A percentile compares a stretch with the other conserved stretches of the same genome.
Conservation (phyloP, 1,140 invertebrate species). For the Eriosoma lanigerum region DNA sequence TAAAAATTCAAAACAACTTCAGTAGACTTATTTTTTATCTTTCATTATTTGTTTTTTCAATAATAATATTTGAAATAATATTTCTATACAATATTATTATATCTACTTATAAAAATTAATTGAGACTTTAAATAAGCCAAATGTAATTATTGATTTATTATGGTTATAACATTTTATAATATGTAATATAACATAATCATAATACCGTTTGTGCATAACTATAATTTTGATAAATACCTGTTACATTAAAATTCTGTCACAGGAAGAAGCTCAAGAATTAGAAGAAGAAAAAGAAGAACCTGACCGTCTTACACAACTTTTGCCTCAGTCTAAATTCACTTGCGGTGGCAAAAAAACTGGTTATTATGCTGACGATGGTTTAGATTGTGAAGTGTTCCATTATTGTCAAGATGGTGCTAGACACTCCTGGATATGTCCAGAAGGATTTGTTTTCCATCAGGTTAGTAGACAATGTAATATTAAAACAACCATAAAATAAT, state of each 20-base stretch:
- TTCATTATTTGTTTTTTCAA: too few relatives aligned
- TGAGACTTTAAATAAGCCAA: too few relatives aligned
- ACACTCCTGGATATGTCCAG: constrained; percentile 91
- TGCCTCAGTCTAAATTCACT: constrained; percentile 81
- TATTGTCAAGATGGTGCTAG: constrained; percentile 88
- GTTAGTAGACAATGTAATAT: constrained; percentile 59
- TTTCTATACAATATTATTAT: too few relatives aligned
- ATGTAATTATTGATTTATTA: too few relatives aligned
- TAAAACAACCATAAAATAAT: too few relatives aligned
- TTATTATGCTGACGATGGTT: constrained; percentile 87
- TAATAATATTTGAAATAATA: too few relatives aligned
- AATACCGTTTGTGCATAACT: too few relatives aligned
- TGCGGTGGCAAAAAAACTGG: constrained; percentile 79
- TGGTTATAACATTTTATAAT: too few relatives aligned
- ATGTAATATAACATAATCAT: too few relatives aligned
- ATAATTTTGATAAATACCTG: too few relatives aligned
- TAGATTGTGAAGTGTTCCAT: constrained; percentile 90
- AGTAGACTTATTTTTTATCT: too few relatives aligned
- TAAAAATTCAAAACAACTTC: not conserved
- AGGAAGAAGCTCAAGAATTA: constrained; percentile 64
- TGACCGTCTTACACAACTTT: constrained; percentile 74
- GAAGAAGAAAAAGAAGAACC: constrained; percentile 82
- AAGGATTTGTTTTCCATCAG: constrained; percentile 90
- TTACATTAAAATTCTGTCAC: constrained; percentile 1
- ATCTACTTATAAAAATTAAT: too few relatives aligned